Base-by-base conservation (phyloP, 92 coral and sea anemone genomes). In the Epizoanthus rinbou region DNA sequence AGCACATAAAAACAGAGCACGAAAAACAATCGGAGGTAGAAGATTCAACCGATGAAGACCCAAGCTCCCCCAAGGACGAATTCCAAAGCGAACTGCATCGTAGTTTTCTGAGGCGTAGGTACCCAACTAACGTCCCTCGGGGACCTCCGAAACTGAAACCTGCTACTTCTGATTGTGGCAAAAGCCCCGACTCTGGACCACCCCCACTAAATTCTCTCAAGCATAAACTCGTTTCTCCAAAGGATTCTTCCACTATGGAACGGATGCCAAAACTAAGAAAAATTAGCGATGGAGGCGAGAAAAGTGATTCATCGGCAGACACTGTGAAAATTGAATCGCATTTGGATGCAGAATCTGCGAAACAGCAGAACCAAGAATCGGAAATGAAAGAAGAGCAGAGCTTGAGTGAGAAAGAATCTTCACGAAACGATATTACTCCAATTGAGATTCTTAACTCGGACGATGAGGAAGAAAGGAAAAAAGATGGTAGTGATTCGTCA, bases 121-220 rank as follows among this genome's bases (percentile, higher is more conserved):
- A 91, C 63, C 98, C 94, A 21, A 78, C 95, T 2, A 93, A 89
- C 24, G 98, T 91, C n/a, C 98, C 95, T 5, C 88, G 90, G 15
- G 82, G 93, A 24, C 90, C 93, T 64, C 98, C 98, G 4, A 92
- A 92, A 62, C 87, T 93, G 25, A 93, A 91, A 65, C 95, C 98
- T n/a, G 83, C 98, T 18, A 67, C 89, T 8, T 75, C 91, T 37
- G 94, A 89, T n/a, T 75, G 74, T 41, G 71, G 57, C 21, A 63
- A 79, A 17, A 85, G 47, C 56, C 81, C 64, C 11, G 88, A 73
- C 8, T 43, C 79, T 13, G 88, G 78, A 15, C 91, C 94, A 17
- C 86, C 80, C 0, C 94, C 92, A 25, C 89, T 94, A 6, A 70
- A 70, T 24, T 86, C 95, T 15, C 79, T 93, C n/a, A 93, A 93